phyloP scores from a whole-genome alignment of 2,888 invertebrate species.

The Thelaira solivaga region DNA sequence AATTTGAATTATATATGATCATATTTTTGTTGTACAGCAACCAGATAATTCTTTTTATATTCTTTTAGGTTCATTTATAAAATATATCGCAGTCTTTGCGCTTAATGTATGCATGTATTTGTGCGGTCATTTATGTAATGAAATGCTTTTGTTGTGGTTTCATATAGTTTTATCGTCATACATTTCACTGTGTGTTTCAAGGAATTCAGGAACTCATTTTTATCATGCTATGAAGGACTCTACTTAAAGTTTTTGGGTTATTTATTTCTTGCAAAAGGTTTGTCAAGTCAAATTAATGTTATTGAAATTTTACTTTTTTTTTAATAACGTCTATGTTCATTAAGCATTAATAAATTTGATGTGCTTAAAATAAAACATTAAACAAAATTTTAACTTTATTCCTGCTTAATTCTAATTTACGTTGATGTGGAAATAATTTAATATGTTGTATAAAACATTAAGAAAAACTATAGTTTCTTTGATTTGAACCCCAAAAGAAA shows the following conservation, averaged over 20 bases:
- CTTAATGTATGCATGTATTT: slow-evolving; percentile 37
- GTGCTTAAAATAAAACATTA: too few species aligned
- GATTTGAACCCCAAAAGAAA: too few species aligned
- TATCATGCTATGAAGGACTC: background rate
- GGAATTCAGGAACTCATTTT: background rate
- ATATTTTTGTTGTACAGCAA: background rate
- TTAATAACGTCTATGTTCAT: too few species aligned
- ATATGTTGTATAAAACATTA: too few species aligned
- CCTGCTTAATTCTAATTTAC: too few species aligned
- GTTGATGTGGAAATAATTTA: too few species aligned
- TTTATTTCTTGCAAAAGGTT: background rate
- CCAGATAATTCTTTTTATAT: slow-evolving; percentile 7
- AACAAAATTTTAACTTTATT: too few species aligned
- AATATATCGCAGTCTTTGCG: slow-evolving; percentile 16
- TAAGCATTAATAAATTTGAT: too few species aligned
- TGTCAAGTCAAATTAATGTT: background rate
- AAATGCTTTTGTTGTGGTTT: slow-evolving; percentile 61
- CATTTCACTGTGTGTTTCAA: slow-evolving; percentile 1
- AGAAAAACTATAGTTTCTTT: too few species aligned
- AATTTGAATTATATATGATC: background rate
- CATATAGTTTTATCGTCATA: slow-evolving; percentile 29
- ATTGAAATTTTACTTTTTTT: too few species aligned
- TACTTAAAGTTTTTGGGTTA: background rate
- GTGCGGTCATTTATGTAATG: slow-evolving; percentile 57
- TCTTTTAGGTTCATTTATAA: slow-evolving; percentile 28